Evolutionary conservation across 2,113 vertebrate species (phyloP).

Genomic region (Hydrochoerus hydrochaeris): DNA sequence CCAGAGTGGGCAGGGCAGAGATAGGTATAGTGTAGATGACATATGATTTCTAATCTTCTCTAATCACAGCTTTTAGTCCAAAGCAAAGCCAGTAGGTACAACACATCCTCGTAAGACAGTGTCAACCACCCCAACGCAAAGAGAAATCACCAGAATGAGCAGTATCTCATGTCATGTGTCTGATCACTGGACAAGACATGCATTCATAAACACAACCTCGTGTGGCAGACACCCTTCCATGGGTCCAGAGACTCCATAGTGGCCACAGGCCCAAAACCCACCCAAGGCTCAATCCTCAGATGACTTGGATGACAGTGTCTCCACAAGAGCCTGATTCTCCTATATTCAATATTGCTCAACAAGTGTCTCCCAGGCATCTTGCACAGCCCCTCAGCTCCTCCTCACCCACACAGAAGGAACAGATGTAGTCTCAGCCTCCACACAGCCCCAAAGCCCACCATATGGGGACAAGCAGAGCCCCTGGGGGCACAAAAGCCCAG

Average conservation of each 20-base stretch:
- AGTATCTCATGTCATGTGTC: background rate
- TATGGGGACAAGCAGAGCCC: background rate
- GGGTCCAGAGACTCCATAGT: background rate
- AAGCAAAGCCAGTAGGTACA: background rate
- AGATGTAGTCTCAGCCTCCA: background rate
- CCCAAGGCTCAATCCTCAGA: background rate
- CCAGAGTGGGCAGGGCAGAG: background rate
- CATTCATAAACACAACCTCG: background rate
- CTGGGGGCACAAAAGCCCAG: background rate
- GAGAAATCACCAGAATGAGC: background rate
- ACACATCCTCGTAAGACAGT: background rate
- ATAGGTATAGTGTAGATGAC: background rate
- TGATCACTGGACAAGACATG: background rate
- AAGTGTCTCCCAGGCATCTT: background rate
- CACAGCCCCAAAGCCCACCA: background rate
- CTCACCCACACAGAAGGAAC: background rate
- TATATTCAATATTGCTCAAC: background rate
- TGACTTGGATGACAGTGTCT: background rate
- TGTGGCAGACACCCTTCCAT: background rate
- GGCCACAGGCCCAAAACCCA: background rate
- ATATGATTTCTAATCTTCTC: background rate
- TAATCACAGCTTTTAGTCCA: background rate
- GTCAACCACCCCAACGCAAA: background rate
- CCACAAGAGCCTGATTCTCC: background rate
- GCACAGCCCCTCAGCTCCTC: background rate